phyloP scores from a whole-genome alignment of 2,797 vertebrate species.

The Hoplostethus atlanticus region DNA sequence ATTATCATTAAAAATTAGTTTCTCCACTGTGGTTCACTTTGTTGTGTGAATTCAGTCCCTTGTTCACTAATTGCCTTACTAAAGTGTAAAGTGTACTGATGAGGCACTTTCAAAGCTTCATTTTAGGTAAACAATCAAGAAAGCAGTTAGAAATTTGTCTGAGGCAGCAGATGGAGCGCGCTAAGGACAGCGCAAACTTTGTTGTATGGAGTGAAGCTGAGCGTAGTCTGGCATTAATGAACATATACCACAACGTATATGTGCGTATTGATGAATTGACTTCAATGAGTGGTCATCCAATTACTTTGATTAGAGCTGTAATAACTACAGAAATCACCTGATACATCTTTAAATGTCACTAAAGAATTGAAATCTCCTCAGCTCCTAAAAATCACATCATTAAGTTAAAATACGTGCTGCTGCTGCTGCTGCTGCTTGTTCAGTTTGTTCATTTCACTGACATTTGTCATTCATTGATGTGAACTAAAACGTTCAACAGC shows the following conservation, averaged over 20 bases:
- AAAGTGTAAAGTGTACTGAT: neutral
- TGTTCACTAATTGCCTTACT: neutral
- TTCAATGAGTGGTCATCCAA: neutral
- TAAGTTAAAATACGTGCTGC: neutral
- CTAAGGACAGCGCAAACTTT: too few relatives aligned
- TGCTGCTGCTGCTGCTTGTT: neutral
- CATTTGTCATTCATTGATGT: neutral
- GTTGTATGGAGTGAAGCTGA: too few relatives aligned
- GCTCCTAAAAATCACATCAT: neutral
- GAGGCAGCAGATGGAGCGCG: too few relatives aligned
- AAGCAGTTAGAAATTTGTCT: too few relatives aligned
- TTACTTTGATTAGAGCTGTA: neutral
- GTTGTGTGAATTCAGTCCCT: neutral
- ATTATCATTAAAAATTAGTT: too few relatives aligned
- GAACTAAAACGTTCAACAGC: too few relatives aligned
- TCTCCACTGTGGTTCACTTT: neutral
- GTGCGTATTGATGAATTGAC: neutral
- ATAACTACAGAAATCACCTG: neutral
- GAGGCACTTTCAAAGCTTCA: neutral
- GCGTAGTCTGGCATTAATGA: too few relatives aligned
- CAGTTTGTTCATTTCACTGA: neutral
- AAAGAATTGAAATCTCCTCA: neutral
- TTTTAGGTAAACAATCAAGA: neutral
- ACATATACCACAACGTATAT: too few relatives aligned
- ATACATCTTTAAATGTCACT: neutral